Percentiles rank a stretch among this genome's conserved stretches.
These are phyloP conservation scores for Leucopsar rothschildi DNA, from an alignment of 2,113 vertebrate species.

Conservation along the genomic window DNA sequence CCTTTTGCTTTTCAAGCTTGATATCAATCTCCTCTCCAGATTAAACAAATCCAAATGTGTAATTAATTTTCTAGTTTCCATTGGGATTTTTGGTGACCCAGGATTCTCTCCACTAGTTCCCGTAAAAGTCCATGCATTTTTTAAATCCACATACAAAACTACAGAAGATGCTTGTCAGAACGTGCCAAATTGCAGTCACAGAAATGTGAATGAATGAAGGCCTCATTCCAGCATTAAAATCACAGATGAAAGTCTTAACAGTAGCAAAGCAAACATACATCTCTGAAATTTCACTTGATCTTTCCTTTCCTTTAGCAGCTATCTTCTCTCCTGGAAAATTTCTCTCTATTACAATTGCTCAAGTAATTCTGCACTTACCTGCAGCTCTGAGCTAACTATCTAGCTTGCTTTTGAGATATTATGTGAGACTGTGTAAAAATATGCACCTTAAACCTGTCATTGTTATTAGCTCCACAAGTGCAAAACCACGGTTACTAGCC, in stretches of 20 bases:
- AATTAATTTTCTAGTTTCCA: not conserved
- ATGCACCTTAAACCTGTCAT: not conserved
- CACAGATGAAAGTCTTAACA: not conserved
- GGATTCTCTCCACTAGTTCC: not conserved
- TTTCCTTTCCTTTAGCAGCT: not conserved
- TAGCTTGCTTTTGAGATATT: not conserved
- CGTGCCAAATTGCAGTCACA: not conserved
- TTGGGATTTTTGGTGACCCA: not conserved
- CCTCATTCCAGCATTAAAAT: not conserved
- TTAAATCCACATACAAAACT: not conserved
- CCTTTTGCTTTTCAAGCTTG: not conserved
- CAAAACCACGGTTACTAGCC: not conserved
- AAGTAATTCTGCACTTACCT: not conserved
- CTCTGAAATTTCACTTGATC: not conserved
- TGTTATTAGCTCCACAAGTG: not conserved
- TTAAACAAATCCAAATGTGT: not conserved
- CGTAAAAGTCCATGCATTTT: not conserved
- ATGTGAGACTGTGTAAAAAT: not conserved
- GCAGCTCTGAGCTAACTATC: not conserved
- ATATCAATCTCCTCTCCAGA: not conserved
- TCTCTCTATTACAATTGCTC: not conserved
- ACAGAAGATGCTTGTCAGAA: not conserved
- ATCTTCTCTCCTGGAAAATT: not conserved
- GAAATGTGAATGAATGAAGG: not conserved
- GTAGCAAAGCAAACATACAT: not conserved